Percentiles rank a stretch among this genome's conserved stretches.
phyloP scores from a whole-genome alignment of 2,113 vertebrate species.

The Apteryx mantelli region DNA sequence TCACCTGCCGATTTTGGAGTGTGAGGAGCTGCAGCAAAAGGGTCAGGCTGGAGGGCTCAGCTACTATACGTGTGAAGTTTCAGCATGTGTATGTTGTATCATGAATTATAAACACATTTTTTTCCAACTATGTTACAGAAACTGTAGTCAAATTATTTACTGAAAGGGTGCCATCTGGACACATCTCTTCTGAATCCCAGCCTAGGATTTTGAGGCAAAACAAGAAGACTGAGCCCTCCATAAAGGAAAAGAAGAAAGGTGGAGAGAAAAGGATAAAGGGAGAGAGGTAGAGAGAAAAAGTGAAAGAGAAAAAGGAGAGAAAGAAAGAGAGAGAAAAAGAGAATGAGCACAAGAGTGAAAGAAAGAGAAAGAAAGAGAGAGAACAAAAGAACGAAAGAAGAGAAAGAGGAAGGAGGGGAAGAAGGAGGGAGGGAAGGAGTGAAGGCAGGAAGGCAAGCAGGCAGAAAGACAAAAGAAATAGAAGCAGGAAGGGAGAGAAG shows the following conservation, averaged over 20 bases:
- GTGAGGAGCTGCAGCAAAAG: neutral
- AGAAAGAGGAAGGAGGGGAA: fast-evolving
- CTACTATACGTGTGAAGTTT: neutral
- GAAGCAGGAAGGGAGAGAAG: neutral
- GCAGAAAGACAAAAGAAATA: neutral
- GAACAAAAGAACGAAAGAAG: fast-evolving
- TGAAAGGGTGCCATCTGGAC: neutral
- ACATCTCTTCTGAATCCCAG: neutral
- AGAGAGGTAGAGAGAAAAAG: neutral
- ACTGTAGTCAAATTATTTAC: neutral
- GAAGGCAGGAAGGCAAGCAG: too few relatives aligned
- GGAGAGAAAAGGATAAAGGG: neutral
- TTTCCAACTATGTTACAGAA: neutral
- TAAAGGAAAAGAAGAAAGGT: neutral
- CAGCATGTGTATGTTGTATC: neutral
- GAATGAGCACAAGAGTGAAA: neutral
- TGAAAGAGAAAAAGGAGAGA: neutral
- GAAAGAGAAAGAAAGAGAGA: fast-evolving
- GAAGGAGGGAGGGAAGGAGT: too few relatives aligned
- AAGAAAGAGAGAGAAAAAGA: too few relatives aligned
- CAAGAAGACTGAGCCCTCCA: neutral
- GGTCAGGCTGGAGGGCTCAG: neutral
- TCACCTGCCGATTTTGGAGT: neutral
- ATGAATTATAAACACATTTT: neutral
- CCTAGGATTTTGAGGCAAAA: neutral